phyloP scores from a whole-genome alignment of 2,888 invertebrate genomes.

The Diaperis boleti region DNA sequence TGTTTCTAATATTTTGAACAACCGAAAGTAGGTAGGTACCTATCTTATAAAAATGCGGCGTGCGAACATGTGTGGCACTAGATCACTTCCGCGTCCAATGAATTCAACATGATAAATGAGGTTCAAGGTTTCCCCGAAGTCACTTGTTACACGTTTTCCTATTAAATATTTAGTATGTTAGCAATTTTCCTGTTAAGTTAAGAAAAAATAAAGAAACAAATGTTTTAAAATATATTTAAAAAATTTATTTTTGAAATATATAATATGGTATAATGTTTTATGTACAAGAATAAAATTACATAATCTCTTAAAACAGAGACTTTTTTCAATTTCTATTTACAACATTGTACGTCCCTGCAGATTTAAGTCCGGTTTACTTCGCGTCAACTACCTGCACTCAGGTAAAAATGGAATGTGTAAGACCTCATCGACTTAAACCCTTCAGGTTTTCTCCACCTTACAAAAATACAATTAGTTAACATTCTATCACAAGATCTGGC shows the following conservation, averaged over 20 bases:
- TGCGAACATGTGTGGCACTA: slow-evolving; percentile 4
- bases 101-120: slow-evolving; percentile 8
- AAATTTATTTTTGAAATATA: slow-evolving; percentile 60
- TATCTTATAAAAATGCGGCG: neutral
- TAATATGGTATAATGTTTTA: slow-evolving; percentile 57
- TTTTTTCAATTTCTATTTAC: slow-evolving; percentile 45
- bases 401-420: slow-evolving; percentile 54
- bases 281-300: slow-evolving; percentile 63
- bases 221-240: slow-evolving; percentile 53
- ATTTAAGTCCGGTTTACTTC: slow-evolving; percentile 43
- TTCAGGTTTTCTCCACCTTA: slow-evolving; percentile 49
- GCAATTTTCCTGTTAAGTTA: too few relatives aligned
- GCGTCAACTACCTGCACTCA: slow-evolving; percentile 46
- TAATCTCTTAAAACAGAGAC: slow-evolving; percentile 62
- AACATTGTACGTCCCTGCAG: slow-evolving; percentile 47
- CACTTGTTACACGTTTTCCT: neutral
- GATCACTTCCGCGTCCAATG: slow-evolving; percentile 2
- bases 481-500: slow-evolving; percentile 59
- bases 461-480: slow-evolving; percentile 61
- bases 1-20: too few relatives aligned
- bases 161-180: too few relatives aligned
- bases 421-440: slow-evolving; percentile 44
- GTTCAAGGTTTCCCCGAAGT: slow-evolving; percentile 18
- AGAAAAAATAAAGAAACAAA: slow-evolving; percentile 6
- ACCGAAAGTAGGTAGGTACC: too few relatives aligned